These are phyloP conservation scores for Smittia sp. DNA, from an alignment of 2,888 invertebrate genomes.

Conservation along the genomic window DNA sequence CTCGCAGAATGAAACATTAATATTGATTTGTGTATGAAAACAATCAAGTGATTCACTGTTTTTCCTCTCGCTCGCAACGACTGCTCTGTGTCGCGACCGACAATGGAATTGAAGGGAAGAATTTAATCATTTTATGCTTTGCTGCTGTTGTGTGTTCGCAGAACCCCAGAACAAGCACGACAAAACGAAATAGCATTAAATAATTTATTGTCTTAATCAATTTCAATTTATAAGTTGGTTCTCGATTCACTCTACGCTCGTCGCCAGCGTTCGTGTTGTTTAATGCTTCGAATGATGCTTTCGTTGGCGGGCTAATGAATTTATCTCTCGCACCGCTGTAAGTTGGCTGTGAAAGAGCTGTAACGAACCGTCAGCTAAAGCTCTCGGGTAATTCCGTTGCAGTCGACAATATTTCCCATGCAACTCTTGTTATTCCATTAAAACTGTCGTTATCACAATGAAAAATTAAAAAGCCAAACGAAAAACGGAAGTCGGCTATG, in stretches of 20 bases:
- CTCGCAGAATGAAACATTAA: constrained; percentile 16
- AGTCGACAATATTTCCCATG: neutral
- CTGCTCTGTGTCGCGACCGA: neutral
- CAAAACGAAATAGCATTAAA: constrained; percentile 21
- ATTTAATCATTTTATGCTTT: constrained; percentile 33
- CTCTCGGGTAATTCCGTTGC: no score
- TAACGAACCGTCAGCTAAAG: neutral
- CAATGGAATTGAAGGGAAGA: constrained; percentile 3
- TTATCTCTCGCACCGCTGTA: neutral
- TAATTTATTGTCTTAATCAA: constrained; percentile 41
- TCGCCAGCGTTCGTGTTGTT: neutral
- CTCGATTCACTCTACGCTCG: constrained; percentile 13
- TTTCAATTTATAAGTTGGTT: constrained; percentile 40
- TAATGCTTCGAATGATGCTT: neutral
- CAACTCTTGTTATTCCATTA: neutral
- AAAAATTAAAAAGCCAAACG: neutral
- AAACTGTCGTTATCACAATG: neutral
- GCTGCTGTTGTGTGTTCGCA: constrained; percentile 9
- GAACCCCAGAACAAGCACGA: neutral
- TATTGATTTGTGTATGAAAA: constrained; percentile 33
- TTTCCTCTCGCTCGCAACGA: constrained; percentile 6
- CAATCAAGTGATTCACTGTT: constrained; percentile 14
- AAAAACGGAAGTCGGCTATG: constrained; percentile 23
- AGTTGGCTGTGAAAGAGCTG: neutral
- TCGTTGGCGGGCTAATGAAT: neutral